Conservation (phyloP, 2,797 vertebrate genomes). For the Pseudotriccus pelzelni region DNA sequence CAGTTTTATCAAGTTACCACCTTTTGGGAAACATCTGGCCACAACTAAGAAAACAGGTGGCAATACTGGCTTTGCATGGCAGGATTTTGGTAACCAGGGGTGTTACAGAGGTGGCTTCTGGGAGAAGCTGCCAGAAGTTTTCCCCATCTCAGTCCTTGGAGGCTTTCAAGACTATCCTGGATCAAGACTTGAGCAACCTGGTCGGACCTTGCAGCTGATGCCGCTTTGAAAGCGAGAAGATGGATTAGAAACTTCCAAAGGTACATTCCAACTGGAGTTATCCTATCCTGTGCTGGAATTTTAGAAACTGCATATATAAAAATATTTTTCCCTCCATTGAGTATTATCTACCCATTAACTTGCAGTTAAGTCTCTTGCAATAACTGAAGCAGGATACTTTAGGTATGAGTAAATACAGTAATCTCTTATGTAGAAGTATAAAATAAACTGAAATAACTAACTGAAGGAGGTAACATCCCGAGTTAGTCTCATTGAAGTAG, state of each 20-base stretch:
- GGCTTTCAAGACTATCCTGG: background rate
- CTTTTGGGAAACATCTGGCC: background rate
- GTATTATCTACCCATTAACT: background rate
- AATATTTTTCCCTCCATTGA: background rate
- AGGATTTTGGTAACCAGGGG: background rate
- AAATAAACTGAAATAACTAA: conserved; percentile 53
- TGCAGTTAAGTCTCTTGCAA: conserved; percentile 9
- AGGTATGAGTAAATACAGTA: background rate
- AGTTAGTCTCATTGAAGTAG: background rate
- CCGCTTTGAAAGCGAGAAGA: background rate
- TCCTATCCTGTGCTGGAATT: background rate
- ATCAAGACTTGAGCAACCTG: background rate
- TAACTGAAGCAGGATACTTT: background rate
- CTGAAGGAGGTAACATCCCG: background rate
- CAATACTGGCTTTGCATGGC: background rate
- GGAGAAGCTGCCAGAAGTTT: background rate
- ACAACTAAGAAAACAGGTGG: background rate
- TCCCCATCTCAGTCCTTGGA: background rate
- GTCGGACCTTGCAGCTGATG: background rate
- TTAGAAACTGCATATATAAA: background rate
- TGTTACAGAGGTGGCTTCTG: background rate
- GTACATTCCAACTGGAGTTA: background rate
- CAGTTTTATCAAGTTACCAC: background rate
- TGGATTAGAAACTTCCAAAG: background rate
- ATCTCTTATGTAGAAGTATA: conserved; percentile 33